These are phyloP conservation scores for Apamea epomidion DNA, from an alignment of 2,888 invertebrate species.

Conservation along the genomic window DNA sequence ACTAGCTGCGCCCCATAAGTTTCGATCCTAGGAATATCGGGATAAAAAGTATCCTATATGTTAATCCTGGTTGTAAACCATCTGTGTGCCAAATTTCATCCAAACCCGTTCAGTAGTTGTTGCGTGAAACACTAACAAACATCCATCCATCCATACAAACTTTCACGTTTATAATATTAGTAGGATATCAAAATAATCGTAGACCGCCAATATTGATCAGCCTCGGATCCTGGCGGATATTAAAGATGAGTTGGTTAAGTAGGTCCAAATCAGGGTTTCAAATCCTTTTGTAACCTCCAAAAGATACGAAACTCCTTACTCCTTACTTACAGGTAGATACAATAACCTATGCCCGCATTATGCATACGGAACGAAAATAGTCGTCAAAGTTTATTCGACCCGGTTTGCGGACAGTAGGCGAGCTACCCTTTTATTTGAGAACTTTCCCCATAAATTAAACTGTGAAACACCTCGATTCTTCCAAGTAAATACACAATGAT, in stretches of 20 bases:
- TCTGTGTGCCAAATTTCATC: too few species aligned
- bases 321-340: constrained; percentile 23
- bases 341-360: constrained; percentile 53
- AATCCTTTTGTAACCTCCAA: constrained; percentile 7
- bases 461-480: constrained; percentile 65
- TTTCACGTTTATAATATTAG: too few species aligned
- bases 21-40: too few species aligned
- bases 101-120: too few species aligned
- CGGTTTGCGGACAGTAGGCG: constrained; percentile 67
- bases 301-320: constrained; percentile 34
- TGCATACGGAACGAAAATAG: constrained; percentile 68
- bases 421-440: constrained; percentile 75
- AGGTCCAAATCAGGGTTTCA: not conserved
- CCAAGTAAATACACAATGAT: constrained; percentile 65
- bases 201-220: not conserved
- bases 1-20: too few species aligned
- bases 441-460: constrained; percentile 77
- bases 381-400: constrained; percentile 70
- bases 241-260: not conserved
- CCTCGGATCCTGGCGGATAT: not conserved
- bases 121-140: too few species aligned
- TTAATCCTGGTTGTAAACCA: too few species aligned
- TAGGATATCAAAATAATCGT: not conserved
- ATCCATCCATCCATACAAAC: too few species aligned
- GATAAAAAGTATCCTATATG: too few species aligned